These are phyloP conservation scores for Lagopus muta DNA, from an alignment of 2,113 vertebrate genomes.

Conservation along the genomic window DNA sequence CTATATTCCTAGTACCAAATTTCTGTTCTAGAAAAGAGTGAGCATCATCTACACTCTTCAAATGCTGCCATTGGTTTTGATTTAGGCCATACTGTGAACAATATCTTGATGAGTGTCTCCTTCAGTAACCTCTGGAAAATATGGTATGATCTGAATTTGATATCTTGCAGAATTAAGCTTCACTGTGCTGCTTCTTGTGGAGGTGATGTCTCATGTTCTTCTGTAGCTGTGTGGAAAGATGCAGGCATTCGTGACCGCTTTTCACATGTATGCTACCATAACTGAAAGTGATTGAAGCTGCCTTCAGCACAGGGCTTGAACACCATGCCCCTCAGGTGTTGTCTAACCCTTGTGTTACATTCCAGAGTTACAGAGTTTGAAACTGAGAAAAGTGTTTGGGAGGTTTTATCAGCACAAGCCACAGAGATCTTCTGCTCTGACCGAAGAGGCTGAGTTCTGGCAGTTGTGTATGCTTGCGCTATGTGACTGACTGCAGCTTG, in stretches of 20 bases:
- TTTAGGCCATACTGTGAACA: background rate
- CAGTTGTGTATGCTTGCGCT: background rate
- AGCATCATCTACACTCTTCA: background rate
- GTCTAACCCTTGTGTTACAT: background rate
- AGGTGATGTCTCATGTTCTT: background rate
- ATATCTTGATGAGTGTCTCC: background rate
- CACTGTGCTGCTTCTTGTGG: background rate
- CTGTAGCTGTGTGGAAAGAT: background rate
- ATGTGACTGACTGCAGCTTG: rapidly evolving
- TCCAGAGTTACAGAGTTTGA: background rate
- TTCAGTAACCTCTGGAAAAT: background rate
- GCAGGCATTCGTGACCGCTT: background rate
- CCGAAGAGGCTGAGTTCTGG: background rate
- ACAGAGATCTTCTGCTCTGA: background rate
- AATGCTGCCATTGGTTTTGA: background rate
- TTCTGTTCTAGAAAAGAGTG: background rate
- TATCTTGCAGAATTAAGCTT: background rate
- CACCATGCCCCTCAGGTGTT: rapidly evolving
- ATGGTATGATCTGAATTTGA: background rate
- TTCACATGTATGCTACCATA: background rate
- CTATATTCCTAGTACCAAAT: background rate
- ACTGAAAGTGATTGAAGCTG: background rate
- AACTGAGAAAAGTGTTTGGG: background rate
- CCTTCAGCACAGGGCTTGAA: background rate
- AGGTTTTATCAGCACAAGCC: background rate